phyloP scores from a whole-genome alignment of 2,113 vertebrate genomes.

The Megalops atlanticus region DNA sequence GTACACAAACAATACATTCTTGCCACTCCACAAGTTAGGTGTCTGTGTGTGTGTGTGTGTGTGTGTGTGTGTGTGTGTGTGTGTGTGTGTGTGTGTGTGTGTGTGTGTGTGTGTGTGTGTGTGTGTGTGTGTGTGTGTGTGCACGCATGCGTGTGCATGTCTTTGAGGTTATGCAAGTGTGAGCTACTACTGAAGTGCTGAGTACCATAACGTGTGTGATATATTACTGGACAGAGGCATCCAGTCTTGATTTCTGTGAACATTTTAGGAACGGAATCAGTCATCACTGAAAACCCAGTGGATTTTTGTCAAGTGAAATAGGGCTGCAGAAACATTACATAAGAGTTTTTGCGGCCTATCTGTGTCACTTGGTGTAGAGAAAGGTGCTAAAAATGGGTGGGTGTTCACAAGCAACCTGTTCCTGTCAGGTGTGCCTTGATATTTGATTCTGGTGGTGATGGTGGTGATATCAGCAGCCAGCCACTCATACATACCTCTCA shows the following conservation, averaged over 20 bases:
- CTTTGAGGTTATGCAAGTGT: neutral
- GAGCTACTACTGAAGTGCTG: neutral
- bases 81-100: neutral
- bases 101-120: slow-evolving; percentile 9
- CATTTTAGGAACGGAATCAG: neutral
- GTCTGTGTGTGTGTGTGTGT: slow-evolving; percentile 12
- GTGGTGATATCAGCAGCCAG: slow-evolving; percentile 9
- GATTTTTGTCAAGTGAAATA: slow-evolving; percentile 18
- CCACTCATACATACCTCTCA: neutral
- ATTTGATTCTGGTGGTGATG: slow-evolving; percentile 42
- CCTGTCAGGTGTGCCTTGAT: slow-evolving; percentile 36
- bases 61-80: neutral
- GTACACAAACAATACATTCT: slow-evolving; percentile 48
- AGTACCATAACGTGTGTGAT: neutral
- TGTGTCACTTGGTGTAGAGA: no score
- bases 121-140: slow-evolving; percentile 14
- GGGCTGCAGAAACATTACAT: neutral
- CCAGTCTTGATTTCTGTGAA: neutral
- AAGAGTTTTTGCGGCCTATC: no score
- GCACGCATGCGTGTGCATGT: slow-evolving; percentile 14
- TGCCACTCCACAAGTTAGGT: slow-evolving; percentile 1
- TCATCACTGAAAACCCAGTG: neutral
- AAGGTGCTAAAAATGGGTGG: neutral
- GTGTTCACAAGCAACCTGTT: neutral
- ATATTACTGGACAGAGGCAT: neutral